Evolutionary conservation across 1,140 invertebrate species (phyloP).

Genomic region (Heliconius congener): DNA sequence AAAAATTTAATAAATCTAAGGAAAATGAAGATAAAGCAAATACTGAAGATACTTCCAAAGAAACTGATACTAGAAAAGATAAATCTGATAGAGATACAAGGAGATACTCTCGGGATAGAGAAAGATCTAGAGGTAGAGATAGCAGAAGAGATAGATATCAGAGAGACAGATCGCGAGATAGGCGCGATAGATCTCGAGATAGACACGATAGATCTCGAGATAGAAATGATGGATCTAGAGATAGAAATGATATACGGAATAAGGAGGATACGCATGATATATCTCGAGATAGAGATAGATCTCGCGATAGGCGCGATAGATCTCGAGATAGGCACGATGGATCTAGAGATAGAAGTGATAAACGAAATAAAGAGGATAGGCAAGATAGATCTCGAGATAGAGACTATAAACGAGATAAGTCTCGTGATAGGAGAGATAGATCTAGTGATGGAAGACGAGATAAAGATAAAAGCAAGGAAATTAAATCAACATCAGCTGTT

Average conservation of each 20-base stretch:
- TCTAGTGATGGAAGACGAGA: constrained; percentile 4
- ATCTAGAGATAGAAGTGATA: constrained; percentile 31
- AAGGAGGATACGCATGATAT: constrained; percentile 12
- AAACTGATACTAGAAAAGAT: constrained; percentile 27
- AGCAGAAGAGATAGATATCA: constrained; percentile 40
- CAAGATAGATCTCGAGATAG: too few species aligned
- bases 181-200: constrained; percentile 26
- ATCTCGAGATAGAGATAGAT: not conserved
- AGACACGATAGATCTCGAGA: constrained; percentile 33
- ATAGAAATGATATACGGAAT: constrained; percentile 17
- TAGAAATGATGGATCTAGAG: constrained; percentile 21
- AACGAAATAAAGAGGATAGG: constrained; percentile 15
- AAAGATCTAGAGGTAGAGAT: constrained; percentile 39
- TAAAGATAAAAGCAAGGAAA: constrained; percentile 8
- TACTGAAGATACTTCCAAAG: constrained; percentile 14
- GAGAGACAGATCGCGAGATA: constrained; percentile 23
- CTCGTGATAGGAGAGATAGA: constrained; percentile 9
- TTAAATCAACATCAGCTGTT: not conserved
- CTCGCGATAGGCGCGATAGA: constrained; percentile 23
- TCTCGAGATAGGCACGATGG: not conserved
- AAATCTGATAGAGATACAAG: constrained; percentile 32
- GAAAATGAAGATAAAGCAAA: not conserved
- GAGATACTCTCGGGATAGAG: constrained; percentile 16
- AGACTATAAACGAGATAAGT: too few species aligned
- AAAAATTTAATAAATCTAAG: not conserved